A percentile compares a stretch with the other conserved stretches of the same genome.
Conservation (phyloP, 1,140 invertebrate species). For the Leptoteleia sp. region DNA sequence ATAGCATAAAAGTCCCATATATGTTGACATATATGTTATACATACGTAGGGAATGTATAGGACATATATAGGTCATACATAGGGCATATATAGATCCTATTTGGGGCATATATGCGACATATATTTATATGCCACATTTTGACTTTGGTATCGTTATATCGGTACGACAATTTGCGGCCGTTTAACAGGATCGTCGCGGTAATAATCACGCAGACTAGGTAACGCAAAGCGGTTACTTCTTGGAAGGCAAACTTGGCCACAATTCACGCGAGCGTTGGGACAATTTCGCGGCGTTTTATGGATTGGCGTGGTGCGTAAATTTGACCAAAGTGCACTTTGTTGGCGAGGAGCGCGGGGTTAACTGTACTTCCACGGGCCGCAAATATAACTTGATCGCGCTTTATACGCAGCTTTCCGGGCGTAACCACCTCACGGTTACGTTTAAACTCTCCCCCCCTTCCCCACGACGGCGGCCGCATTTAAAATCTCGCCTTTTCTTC, state of each 20-base stretch:
- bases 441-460: conserved; percentile 43
- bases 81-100: no score
- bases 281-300: conserved; percentile 27
- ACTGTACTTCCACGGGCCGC: conserved; percentile 37
- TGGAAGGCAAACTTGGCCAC: conserved; percentile 6
- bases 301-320: conserved; percentile 39
- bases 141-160: no score
- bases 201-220: no score
- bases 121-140: no score
- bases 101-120: no score
- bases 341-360: conserved; percentile 26
- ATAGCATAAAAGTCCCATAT: no score
- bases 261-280: conserved; percentile 14
- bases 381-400: conserved; percentile 58
- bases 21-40: no score
- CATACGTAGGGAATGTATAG: no score
- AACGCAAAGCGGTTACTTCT: no score
- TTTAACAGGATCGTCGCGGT: no score
- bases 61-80: no score
- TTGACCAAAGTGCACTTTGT: conserved; percentile 52
- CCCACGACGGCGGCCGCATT: conserved; percentile 22
- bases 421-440: conserved; percentile 40
- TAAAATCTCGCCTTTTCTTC: conserved; percentile 49
- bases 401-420: conserved; percentile 45
- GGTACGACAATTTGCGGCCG: no score